These are phyloP conservation scores for Orthosia gothica DNA, from an alignment of 2,888 invertebrate species.

Conservation along the genomic window DNA sequence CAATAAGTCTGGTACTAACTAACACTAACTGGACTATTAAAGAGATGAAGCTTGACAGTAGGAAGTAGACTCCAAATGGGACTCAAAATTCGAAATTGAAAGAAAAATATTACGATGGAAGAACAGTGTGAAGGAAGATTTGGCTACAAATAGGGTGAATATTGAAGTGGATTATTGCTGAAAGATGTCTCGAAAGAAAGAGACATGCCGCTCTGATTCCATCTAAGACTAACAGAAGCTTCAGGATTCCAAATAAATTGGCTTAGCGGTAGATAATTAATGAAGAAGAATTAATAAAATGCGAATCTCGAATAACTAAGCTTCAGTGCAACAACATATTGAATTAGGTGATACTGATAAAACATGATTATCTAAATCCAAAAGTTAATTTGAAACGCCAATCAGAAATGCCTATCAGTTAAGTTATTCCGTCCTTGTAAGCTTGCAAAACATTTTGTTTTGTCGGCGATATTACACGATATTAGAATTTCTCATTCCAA, in stretches of 20 bases:
- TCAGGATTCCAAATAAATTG: not conserved
- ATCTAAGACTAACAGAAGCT: no score
- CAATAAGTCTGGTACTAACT: not conserved
- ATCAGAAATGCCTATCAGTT: constrained; percentile 10
- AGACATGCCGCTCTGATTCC: no score
- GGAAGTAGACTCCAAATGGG: not conserved
- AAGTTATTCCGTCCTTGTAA: constrained; percentile 15
- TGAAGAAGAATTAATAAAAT: not conserved
- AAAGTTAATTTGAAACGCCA: constrained; percentile 22
- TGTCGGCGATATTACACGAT: no score
- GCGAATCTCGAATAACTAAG: not conserved
- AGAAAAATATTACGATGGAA: not conserved
- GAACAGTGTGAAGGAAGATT: not conserved
- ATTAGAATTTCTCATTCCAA: no score
- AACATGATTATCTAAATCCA: constrained; percentile 20
- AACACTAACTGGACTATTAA: not conserved
- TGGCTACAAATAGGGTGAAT: not conserved
- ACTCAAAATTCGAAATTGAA: not conserved
- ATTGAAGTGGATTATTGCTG: not conserved
- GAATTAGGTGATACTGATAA: not conserved
- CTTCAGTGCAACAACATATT: constrained; percentile 7
- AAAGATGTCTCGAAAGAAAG: not conserved
- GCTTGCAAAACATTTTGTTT: no score
- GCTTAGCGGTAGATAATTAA: not conserved
- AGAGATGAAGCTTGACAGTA: not conserved